Evolutionary conservation across 2,888 invertebrate genomes (phyloP).

Genomic region (Lithodes maja): DNA sequence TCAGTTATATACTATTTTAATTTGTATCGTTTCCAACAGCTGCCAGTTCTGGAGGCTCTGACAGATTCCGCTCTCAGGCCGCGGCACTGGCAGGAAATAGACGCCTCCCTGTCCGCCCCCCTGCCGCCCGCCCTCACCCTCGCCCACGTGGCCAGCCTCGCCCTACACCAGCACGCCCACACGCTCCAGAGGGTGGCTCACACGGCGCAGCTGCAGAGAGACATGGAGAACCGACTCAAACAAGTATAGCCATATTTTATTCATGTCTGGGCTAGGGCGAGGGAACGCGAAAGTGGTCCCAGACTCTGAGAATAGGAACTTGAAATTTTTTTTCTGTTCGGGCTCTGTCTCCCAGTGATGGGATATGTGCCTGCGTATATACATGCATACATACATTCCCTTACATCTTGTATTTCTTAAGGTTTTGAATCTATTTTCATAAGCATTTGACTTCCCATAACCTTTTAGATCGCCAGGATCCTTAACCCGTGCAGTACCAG

Average conservation of each 20-base stretch:
- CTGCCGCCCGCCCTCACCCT: constrained; percentile 56
- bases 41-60: constrained; percentile 60
- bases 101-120: constrained; percentile 46
- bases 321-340: too few species aligned
- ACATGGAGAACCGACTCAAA: constrained; percentile 64
- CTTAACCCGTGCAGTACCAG: too few species aligned
- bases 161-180: constrained; percentile 54
- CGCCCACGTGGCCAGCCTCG: constrained; percentile 43
- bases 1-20: not conserved
- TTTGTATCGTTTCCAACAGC: constrained; percentile 20
- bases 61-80: constrained; percentile 63
- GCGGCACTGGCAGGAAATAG: constrained; percentile 64
- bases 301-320: too few species aligned
- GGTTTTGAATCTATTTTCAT: too few species aligned
- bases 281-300: too few species aligned
- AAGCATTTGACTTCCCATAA: too few species aligned
- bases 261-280: too few species aligned
- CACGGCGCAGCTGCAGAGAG: constrained; percentile 56
- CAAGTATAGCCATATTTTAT: constrained; percentile 23
- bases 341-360: too few species aligned
- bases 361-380: too few species aligned
- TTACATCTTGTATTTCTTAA: not conserved
- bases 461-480: too few species aligned
- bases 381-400: too few species aligned
- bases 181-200: constrained; percentile 60